phyloP scores from a whole-genome alignment of 1,140 invertebrate species.

The Lepeophtheirus salmonis region DNA sequence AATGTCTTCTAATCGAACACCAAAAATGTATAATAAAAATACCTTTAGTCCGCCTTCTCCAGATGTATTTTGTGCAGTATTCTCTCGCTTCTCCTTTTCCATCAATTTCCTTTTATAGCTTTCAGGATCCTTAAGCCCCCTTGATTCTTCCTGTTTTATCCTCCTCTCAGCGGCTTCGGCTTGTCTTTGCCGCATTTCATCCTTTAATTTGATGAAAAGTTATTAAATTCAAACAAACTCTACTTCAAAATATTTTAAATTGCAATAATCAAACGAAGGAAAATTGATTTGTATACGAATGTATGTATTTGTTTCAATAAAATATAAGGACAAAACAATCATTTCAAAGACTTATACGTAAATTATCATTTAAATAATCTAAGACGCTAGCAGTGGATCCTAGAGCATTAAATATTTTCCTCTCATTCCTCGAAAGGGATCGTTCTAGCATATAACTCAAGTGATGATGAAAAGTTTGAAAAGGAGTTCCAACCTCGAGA shows the following conservation, averaged over 20 bases:
- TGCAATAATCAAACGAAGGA: neutral
- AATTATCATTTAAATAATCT: conserved; percentile 42
- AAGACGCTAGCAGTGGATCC: conserved; percentile 45
- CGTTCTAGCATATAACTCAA: conserved; percentile 80
- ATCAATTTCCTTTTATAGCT: conserved; percentile 11
- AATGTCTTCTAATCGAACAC: too few relatives aligned
- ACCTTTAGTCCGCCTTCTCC: too few relatives aligned
- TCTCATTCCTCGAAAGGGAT: conserved; percentile 44
- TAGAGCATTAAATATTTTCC: conserved; percentile 55
- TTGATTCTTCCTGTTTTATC: neutral
- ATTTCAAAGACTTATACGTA: neutral
- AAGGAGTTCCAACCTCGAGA: conserved; percentile 37
- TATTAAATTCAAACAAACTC: neutral
- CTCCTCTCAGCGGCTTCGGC: neutral
- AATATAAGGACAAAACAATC: neutral
- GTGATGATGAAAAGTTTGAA: conserved; percentile 75
- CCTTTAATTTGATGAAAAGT: neutral
- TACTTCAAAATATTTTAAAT: neutral
- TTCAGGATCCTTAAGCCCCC: neutral
- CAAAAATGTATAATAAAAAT: too few relatives aligned
- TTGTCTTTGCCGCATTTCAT: neutral
- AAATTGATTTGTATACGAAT: neutral
- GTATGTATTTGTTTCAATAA: neutral
- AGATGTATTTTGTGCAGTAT: too few relatives aligned
- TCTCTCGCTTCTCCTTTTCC: neutral